phyloP scores from a whole-genome alignment of 1,140 invertebrate species.

The Triops longicaudatus region DNA sequence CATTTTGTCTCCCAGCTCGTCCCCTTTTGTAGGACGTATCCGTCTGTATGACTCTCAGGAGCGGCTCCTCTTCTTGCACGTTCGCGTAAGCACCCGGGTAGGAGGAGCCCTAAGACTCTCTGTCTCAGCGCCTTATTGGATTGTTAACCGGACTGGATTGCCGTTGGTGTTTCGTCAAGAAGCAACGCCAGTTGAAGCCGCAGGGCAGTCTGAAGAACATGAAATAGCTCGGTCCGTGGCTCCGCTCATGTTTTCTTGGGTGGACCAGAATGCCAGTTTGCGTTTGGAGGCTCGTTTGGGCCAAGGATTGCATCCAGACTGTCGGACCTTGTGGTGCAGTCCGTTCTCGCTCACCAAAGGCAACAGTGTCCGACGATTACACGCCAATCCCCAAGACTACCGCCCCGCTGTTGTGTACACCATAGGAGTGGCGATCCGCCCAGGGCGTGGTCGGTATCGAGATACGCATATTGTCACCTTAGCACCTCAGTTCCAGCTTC shows the following conservation, averaged over 20 bases:
- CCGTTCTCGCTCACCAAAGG: constrained; percentile 72
- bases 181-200: constrained; percentile 54
- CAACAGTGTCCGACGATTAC: constrained; percentile 52
- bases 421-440: constrained; percentile 77
- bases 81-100: constrained; percentile 20
- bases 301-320: constrained; percentile 52
- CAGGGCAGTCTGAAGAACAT: constrained; percentile 91
- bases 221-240: constrained; percentile 83
- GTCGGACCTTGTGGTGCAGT: constrained; percentile 65
- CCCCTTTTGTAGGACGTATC: constrained; percentile 45
- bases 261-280: constrained; percentile 69
- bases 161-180: constrained; percentile 91
- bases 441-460: constrained; percentile 75
- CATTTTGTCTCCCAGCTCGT: constrained; percentile 39
- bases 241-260: constrained; percentile 89
- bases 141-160: constrained; percentile 89
- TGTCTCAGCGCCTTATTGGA: constrained; percentile 83
- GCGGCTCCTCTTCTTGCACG: constrained; percentile 52
- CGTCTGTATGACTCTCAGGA: constrained; percentile 59
- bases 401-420: constrained; percentile 59
- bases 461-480: constrained; percentile 87
- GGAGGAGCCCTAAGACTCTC: constrained; percentile 39
- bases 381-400: constrained; percentile 51
- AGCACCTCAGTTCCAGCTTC: constrained; percentile 83
- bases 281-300: constrained; percentile 61